These are phyloP conservation scores for Nasonia giraulti DNA, from an alignment of 1,140 invertebrate species.

Conservation along the genomic window DNA sequence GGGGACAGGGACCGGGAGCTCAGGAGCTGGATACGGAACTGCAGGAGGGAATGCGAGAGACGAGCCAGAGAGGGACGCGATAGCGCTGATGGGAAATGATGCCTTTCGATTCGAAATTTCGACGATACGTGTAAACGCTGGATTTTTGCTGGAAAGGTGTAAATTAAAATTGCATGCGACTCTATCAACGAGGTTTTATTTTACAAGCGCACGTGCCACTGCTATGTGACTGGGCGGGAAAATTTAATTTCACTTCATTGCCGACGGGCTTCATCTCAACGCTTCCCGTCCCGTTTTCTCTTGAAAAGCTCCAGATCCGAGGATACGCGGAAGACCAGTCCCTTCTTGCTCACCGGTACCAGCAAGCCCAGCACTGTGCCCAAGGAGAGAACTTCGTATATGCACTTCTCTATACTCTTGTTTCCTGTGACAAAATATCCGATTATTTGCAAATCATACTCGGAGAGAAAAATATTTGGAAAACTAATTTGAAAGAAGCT, in stretches of 20 bases:
- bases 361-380: slow-evolving; percentile 55
- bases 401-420: slow-evolving; percentile 47
- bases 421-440: background rate
- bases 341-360: slow-evolving; percentile 43
- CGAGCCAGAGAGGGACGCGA: background rate
- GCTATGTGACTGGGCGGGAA: too few relatives aligned
- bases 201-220: too few relatives aligned
- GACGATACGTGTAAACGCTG: too few relatives aligned
- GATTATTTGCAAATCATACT: too few relatives aligned
- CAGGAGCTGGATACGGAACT: slow-evolving; percentile 57
- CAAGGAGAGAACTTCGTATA: slow-evolving; percentile 52
- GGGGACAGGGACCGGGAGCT: slow-evolving; percentile 49
- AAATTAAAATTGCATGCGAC: too few relatives aligned
- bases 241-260: too few relatives aligned
- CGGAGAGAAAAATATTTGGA: too few relatives aligned
- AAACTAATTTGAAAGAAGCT: background rate
- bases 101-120: too few relatives aligned
- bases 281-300: background rate
- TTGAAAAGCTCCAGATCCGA: slow-evolving; percentile 32
- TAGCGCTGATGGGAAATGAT: too few relatives aligned
- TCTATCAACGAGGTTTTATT: too few relatives aligned
- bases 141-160: too few relatives aligned
- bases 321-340: slow-evolving; percentile 23
- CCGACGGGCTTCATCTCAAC: too few relatives aligned
- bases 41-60: slow-evolving; percentile 49